Conservation (phyloP, 2,888 invertebrate genomes). For the Hecatera dysodea region DNA sequence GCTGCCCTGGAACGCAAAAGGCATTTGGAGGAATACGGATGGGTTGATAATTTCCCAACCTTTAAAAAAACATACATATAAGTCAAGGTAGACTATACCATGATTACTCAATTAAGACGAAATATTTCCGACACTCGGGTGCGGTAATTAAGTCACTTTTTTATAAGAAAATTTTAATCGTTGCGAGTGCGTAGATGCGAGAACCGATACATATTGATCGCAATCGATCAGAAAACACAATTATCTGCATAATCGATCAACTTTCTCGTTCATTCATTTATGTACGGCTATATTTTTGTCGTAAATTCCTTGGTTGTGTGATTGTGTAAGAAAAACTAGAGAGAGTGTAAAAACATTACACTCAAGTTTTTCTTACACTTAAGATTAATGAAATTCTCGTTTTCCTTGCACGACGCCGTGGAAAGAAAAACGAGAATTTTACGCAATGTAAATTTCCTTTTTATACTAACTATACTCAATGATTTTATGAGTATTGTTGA, state of each 20-base stretch:
- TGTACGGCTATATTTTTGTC: slow-evolving; percentile 1
- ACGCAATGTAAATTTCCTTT: too few species aligned
- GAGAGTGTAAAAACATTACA: background rate
- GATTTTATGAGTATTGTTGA: too few species aligned
- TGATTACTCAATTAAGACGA: slow-evolving; percentile 1
- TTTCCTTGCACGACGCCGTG: too few species aligned
- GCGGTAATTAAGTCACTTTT: slow-evolving; percentile 26
- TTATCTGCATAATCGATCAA: slow-evolving; percentile 48
- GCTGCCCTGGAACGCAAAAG: too few species aligned
- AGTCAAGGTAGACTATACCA: too few species aligned
- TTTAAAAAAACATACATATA: too few species aligned
- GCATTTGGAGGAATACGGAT: too few species aligned
- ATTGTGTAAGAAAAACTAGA: slow-evolving; percentile 26
- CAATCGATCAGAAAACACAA: slow-evolving; percentile 58
- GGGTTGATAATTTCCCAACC: too few species aligned
- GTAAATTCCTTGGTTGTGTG: slow-evolving; percentile 28
- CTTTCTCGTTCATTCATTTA: slow-evolving; percentile 49
- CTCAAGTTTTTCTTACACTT: too few species aligned
- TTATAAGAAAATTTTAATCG: slow-evolving; percentile 31
- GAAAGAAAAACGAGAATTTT: too few species aligned
- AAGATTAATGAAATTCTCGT: too few species aligned
- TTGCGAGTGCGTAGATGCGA: slow-evolving; percentile 31
- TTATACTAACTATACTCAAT: too few species aligned
- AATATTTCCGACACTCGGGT: slow-evolving; percentile 20
- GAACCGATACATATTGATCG: slow-evolving; percentile 58